A percentile compares a stretch with the other conserved stretches of the same genome.
These are phyloP conservation scores for Andrena bucephala DNA, from an alignment of 2,888 invertebrate genomes.

Conservation along the genomic window DNA sequence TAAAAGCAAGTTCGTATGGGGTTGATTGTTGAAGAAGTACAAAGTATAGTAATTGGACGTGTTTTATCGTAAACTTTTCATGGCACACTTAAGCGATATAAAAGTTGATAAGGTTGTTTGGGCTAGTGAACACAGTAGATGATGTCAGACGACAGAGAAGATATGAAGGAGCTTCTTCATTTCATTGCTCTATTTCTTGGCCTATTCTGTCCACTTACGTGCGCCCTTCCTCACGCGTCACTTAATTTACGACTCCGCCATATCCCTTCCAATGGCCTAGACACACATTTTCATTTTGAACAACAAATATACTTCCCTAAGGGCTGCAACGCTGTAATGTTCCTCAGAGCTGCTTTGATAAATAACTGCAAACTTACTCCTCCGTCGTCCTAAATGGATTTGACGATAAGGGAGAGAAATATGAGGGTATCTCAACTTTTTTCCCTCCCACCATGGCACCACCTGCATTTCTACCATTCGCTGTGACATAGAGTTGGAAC, in stretches of 20 bases:
- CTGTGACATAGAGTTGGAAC: too few species aligned
- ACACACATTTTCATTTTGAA: constrained; percentile 6
- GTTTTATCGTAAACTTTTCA: too few species aligned
- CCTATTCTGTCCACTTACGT: neutral
- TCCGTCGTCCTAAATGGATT: neutral
- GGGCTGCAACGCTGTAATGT: neutral
- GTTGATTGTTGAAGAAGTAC: too few species aligned
- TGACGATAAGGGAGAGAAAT: too few species aligned
- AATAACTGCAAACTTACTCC: neutral
- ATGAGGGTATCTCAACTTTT: too few species aligned
- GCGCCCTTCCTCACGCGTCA: neutral
- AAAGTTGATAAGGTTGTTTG: neutral
- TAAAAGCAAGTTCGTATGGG: too few species aligned
- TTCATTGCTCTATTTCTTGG: neutral
- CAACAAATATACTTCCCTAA: neutral
- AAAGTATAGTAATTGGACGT: too few species aligned
- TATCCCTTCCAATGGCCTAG: neutral
- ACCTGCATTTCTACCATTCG: too few species aligned
- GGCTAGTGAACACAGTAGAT: neutral
- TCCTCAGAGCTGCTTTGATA: constrained; percentile 5
- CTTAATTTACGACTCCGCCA: neutral
- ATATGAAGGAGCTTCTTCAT: neutral
- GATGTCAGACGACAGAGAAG: neutral
- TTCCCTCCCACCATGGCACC: too few species aligned
- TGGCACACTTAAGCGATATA: too few species aligned